These are phyloP conservation scores for Trachelus tabidus DNA, from an alignment of 2,888 invertebrate species.

Conservation along the genomic window DNA sequence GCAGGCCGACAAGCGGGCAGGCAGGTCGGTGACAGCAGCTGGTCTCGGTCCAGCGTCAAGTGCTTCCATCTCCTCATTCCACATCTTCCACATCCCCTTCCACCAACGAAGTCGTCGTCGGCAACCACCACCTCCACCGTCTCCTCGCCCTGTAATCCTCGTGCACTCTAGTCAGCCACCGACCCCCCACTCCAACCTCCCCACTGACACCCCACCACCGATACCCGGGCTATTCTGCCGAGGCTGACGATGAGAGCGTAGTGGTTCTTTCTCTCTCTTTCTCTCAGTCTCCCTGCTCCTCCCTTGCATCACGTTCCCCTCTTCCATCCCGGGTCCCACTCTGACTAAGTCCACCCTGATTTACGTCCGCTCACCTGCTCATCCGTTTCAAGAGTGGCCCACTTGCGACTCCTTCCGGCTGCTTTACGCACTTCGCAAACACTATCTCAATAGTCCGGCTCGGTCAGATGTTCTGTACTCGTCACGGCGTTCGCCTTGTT, in stretches of 20 bases:
- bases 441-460: not conserved
- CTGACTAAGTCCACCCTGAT: conserved; percentile 48
- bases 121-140: not conserved
- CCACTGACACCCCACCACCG: not conserved
- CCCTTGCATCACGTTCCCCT: not conserved
- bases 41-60: conserved; percentile 46
- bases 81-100: conserved; percentile 19
- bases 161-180: conserved; percentile 9
- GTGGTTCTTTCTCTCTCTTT: not conserved
- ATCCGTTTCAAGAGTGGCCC: conserved; percentile 59
- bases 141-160: conserved; percentile 20
- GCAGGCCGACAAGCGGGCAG: conserved; percentile 21
- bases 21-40: conserved; percentile 51
- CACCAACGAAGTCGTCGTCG: not conserved
- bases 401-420: conserved; percentile 53
- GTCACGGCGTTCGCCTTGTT: not conserved
- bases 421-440: conserved; percentile 33
- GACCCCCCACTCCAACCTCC: not conserved
- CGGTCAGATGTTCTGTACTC: not conserved
- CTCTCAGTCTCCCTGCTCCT: not conserved
- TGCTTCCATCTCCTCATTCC: conserved; percentile 19
- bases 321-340: not conserved
- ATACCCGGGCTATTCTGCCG: not conserved
- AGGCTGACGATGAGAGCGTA: not conserved
- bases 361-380: conserved; percentile 61